phyloP scores from a whole-genome alignment of 2,888 invertebrate genomes.

The Diarsia mendica region DNA sequence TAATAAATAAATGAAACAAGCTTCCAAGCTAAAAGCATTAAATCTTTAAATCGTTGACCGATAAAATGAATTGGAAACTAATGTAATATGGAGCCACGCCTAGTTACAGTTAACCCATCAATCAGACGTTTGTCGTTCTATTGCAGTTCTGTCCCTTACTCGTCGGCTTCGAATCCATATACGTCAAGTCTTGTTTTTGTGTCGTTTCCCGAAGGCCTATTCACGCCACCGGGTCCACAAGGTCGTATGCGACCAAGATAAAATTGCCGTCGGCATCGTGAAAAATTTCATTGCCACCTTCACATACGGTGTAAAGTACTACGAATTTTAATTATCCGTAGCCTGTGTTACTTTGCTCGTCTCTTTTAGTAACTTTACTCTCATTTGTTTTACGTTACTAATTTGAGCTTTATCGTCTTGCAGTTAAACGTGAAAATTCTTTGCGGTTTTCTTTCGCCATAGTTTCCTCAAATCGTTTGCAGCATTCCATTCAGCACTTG shows the following conservation, averaged over 20 bases:
- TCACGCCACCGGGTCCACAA: conserved; percentile 80
- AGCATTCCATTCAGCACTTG: conserved; percentile 72
- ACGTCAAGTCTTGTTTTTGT: conserved; percentile 84
- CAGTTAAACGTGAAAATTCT: conserved; percentile 32
- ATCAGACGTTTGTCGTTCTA: conserved; percentile 79
- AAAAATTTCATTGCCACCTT: conserved; percentile 69
- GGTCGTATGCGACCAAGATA: conserved; percentile 77
- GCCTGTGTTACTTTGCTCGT: conserved; percentile 33
- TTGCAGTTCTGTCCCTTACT: conserved; percentile 79
- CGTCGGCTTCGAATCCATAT: conserved; percentile 78
- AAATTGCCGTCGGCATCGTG: conserved; percentile 61
- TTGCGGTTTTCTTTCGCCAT: conserved; percentile 34
- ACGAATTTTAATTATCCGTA: conserved; percentile 39
- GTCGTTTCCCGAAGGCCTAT: conserved; percentile 84
- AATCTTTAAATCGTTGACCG: conserved; percentile 72
- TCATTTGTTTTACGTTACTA: conserved; percentile 30
- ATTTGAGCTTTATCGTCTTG: conserved; percentile 48
- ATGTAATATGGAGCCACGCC: conserved; percentile 72
- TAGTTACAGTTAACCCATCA: conserved; percentile 85
- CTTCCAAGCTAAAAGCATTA: conserved; percentile 33
- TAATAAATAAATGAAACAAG: conserved; percentile 36
- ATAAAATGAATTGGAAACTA: conserved; percentile 72
- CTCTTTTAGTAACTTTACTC: conserved; percentile 59
- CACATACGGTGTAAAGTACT: conserved; percentile 70
- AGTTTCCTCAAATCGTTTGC: conserved; percentile 66